Percentiles rank a stretch among this genome's conserved stretches.
phyloP scores from a whole-genome alignment of 1,140 invertebrate genomes.

The Metopolophium dirhodum region DNA sequence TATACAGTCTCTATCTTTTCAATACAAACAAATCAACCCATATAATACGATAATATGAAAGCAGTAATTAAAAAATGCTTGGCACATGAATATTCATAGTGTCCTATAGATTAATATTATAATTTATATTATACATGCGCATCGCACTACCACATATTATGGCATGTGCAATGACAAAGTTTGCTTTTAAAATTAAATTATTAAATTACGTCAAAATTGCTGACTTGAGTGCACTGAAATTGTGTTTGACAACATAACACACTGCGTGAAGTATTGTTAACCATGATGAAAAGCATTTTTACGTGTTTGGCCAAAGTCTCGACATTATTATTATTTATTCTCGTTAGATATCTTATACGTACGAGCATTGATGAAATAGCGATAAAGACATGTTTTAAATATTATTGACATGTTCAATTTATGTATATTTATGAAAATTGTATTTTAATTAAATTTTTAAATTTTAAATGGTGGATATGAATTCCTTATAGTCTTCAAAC shows the following conservation, averaged over 20 bases:
- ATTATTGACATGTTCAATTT: too few relatives aligned
- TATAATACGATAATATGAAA: background rate
- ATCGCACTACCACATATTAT: background rate
- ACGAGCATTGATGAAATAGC: background rate
- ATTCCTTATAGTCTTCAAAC: background rate
- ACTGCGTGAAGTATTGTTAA: background rate
- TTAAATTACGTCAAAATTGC: background rate
- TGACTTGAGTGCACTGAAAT: background rate
- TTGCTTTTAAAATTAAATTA: background rate
- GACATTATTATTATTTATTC: background rate
- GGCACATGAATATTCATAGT: background rate
- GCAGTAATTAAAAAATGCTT: background rate
- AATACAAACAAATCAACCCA: background rate
- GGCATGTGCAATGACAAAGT: background rate
- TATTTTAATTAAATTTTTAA: background rate
- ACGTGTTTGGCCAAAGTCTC: background rate
- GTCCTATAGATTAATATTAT: background rate
- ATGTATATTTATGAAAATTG: too few relatives aligned
- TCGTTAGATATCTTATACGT: background rate
- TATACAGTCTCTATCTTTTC: background rate
- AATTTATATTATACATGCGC: background rate
- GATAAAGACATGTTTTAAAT: background rate
- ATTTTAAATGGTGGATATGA: background rate
- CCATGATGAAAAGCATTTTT: background rate
- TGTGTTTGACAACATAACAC: background rate